Evolutionary conservation across 2,113 vertebrate species (phyloP).

Genomic region (Oreochromis tanganicae): DNA sequence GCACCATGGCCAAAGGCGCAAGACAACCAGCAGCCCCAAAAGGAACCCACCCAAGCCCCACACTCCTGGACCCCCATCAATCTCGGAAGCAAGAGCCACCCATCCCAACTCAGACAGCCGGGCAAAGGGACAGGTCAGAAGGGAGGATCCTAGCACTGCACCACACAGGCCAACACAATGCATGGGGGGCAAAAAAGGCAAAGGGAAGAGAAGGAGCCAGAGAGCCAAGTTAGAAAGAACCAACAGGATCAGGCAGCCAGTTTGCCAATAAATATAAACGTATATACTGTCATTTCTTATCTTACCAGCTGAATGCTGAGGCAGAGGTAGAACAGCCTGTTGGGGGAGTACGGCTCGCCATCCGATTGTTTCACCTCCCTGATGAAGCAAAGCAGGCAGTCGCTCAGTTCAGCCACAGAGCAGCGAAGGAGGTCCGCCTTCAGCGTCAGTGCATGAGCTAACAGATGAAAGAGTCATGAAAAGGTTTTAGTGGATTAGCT

Average conservation of each 20-base stretch:
- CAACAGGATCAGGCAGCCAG: neutral
- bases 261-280: accelerated
- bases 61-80: neutral
- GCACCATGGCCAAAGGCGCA: accelerated
- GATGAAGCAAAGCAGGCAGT: conserved; percentile 84
- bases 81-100: neutral
- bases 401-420: conserved; percentile 83
- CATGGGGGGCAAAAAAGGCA: neutral
- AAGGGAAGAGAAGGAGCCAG: neutral
- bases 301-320: conserved; percentile 92
- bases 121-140: accelerated
- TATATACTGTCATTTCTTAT: accelerated
- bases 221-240: neutral
- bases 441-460: conserved; percentile 75
- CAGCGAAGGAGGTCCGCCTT: conserved; percentile 85
- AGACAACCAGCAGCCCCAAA: accelerated
- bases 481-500: neutral
- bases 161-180: neutral
- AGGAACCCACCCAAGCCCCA: accelerated
- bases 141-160: neutral
- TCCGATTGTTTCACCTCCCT: conserved; percentile 80
- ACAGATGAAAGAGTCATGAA: neutral
- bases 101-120: accelerated
- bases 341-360: conserved; percentile 79
- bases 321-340: conserved; percentile 91